Base-by-base conservation (phyloP, 1,140 invertebrate genomes). In the Hycleus phaleratus region DNA sequence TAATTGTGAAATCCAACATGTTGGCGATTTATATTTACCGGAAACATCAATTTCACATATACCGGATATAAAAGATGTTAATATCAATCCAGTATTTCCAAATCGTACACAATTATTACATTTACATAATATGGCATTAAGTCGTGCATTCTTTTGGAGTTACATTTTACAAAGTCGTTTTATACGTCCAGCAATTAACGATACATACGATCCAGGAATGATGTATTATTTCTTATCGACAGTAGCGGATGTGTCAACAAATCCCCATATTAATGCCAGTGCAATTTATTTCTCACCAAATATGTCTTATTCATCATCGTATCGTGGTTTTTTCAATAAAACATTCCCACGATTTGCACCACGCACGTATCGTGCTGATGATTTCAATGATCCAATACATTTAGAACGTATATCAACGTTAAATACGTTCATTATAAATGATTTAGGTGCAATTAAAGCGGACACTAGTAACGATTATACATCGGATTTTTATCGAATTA, bases 211-310 rank as follows among this genome's bases (percentile, higher is more conserved):
- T 78, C 95, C 95, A 1, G 95, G 95, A 52, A 92, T 98, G 85
- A 95, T 97, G 91, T 98, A 98, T 71, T 96, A 97, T 69, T 96
- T 97, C 69, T 77, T 98, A 12, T 96, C 94, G 1, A 88, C 92
- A 0, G 89, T 96, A 0, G 93, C 96, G 1, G 95, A 98, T 75
- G 92, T 98, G 0, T 90, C 94, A 0, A 83, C 93, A 0, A 97
- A 95, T 78, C 86, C 87, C 0, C 86, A 88, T 61, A 87, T 98
- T 53, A 98, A 98, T 76, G 90, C 91, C 47, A 94, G 90, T 71
- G 87, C 92, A 0, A 85, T 98, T 56, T 97, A 97, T 73, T 98
- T 97, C 71, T 85, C 94, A 12, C 92, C 93, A 1, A 95, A 98
- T 71, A 88, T 85, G 75, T 93, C 91, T 0, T 98, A 96, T 69